These are phyloP conservation scores for Spheniscus humboldti DNA, from an alignment of 2,797 vertebrate species.

Conservation along the genomic window DNA sequence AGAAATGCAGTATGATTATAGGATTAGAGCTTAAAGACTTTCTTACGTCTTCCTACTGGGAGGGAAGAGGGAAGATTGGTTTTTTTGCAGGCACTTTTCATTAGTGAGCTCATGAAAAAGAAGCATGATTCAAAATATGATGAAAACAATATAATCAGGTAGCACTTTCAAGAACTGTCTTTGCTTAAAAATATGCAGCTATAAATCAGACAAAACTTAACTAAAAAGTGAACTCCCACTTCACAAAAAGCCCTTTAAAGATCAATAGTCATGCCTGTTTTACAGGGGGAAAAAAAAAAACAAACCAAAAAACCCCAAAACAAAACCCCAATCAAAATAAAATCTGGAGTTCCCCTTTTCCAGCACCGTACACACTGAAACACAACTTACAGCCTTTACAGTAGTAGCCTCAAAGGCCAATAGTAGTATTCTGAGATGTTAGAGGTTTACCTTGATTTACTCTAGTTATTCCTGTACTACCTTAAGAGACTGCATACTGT, in stretches of 20 bases:
- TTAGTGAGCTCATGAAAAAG: neutral
- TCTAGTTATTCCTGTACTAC: neutral
- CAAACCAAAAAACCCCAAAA: neutral
- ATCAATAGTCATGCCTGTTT: neutral
- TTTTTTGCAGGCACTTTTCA: neutral
- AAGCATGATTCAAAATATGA: neutral
- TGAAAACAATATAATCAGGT: neutral
- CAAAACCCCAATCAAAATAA: neutral
- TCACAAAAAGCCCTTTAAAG: neutral
- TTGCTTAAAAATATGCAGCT: neutral
- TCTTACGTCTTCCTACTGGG: neutral
- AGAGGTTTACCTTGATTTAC: neutral
- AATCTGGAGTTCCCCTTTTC: neutral
- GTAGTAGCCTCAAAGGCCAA: neutral
- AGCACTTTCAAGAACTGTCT: neutral
- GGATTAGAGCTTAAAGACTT: neutral
- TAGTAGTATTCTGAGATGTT: neutral
- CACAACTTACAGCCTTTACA: neutral
- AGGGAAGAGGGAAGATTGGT: fast-evolving
- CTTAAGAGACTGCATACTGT: neutral
- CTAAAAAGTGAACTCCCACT: neutral
- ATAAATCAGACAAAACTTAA: neutral
- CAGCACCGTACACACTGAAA: neutral
- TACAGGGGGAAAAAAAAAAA: fast-evolving
- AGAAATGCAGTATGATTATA: neutral